Base-by-base conservation (phyloP, 37 sponge, comb jelly and placozoan species). In the Corticium candelabrum region DNA sequence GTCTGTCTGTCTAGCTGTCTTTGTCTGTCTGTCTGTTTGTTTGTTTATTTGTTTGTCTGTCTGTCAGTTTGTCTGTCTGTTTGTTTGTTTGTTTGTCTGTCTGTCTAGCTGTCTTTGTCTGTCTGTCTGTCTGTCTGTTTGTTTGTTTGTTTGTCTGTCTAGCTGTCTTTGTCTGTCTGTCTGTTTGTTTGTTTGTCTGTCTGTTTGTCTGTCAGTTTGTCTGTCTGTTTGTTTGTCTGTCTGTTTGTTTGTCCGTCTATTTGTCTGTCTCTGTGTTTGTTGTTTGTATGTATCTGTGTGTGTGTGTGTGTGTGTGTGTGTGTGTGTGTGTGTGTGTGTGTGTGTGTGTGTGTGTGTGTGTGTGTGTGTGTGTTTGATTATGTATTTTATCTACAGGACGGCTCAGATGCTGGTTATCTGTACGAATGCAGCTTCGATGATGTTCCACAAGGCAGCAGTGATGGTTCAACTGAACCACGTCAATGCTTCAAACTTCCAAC, bases 351-450 rank as follows among this genome's bases (percentile, higher is more conserved):
- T n/a, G n/a, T n/a, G n/a, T n/a, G n/a, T n/a, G n/a, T n/a, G n/a
- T n/a, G n/a, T n/a, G 11, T 43, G 56, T 43, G 11, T 43, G 11
- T 43, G 56, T 43, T 21, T 43, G 11, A 21, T 5, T 43, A 43
- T 43, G 11, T 43, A 11, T 5, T 11, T 43, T 43, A 11, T 43
- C 11, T 21, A 21, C 39, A 94, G 94, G 85, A 85, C 68, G 96
- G 96, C 32, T 79, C 85, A 75, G 96, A 96, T 82, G 89, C 93
- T 78, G 96, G 96, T 34, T 89, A 84, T 78, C 78, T 96, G 77
- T 96, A 96, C 77, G 83, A 84, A 31, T 96, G 90, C 75, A 76
- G 83, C 27, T 77, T 95, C 83, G 76, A 21, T 40, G 89, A 94
- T 36, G 85, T 79, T 21, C 82, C 86, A 2, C 36, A 38, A 30